Evolutionary conservation across 2,888 invertebrate genomes (phyloP), one percentile per base, ranked within the genome.

Genomic region (Andrena fulva): DNA sequence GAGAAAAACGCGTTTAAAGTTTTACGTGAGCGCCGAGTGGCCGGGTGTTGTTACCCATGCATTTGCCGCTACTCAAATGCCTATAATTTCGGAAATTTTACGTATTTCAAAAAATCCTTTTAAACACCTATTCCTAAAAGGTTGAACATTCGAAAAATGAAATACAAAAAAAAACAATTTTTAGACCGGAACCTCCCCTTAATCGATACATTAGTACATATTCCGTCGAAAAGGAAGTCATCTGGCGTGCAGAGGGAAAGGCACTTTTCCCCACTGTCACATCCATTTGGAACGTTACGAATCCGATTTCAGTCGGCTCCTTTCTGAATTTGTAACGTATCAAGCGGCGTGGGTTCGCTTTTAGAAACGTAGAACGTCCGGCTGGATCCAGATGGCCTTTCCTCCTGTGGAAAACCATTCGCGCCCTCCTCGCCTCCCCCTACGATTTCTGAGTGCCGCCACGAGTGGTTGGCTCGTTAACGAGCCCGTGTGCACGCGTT

Each of bases 381-480:
- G 5, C 48, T 31, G 60, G 35, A 33, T 52, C 78, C 74, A 63
- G 78, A 68, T 78, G 75, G 75, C 62, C 62, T 24, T 20, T 52
- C 29, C 42, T 35, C 48, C 8, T 10, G 42, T 27, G 66, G 62
- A 52, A 67, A 66, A 67, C 29, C 29, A 24, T 62, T 54, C 42
- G 67, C 62, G 35, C 42, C n/a, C 33, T 54, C 8, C 27, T 42
- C 54, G 54, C 42, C n/a, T 67, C 5, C 10, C 6, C 31, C 35
- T 33, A 27, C 42, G 42, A 54, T 62, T 78, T 67, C 62, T 63
- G 52, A 77, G 66, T 74, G 74, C 27, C 27, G 27, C 35, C 12
- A 52, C 42, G 78, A 62, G 67, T 62, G 75, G 68, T 42, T 42
- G 42, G 42, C 67, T 75, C 73, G 70, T 78, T 70, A 83, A 83